Evolutionary conservation across 2,888 invertebrate species (phyloP), one percentile per base, ranked within the genome.

Genomic region (Pollenia labialis): DNA sequence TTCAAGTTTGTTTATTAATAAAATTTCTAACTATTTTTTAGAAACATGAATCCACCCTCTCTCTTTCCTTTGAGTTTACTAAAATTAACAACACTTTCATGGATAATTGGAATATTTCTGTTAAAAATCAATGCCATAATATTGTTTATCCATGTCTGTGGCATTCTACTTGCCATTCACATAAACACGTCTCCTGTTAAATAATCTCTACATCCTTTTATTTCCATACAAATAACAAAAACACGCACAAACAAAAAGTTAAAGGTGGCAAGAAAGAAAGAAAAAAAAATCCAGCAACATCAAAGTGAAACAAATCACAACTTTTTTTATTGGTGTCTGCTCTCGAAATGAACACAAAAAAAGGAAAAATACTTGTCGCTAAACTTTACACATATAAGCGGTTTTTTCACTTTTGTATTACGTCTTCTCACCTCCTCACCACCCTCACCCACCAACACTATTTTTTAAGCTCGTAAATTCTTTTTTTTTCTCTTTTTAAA

Each of bases 131-230:
- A 32, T 32, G 50, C 14, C 8, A 8, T 52, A 16, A 16, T 52
- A 52, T 10, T 16, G 9, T 52, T 52, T 52, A 8, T 9, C n/a
- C n/a, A 52, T 16, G 52, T 52, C 52, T 18, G n/a, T 16, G 52
- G 9, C 52, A 52, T 52, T 52, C 52, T 50, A n/a, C 23, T 23
- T 16, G n/a, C 10, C 32, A 46, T n/a, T 16, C 48, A 56, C 46
- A 48, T 6, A 42, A 62, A 75, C 40, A 81, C 56, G 56, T 76
- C 54, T 62, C 69, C 71, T 81, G 60, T 72, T 81, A 48, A 23
- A 40, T 68, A 54, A 81, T 72, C 66, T 72, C 42, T 44, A 50
- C 76, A 76, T 72, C 44, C 14, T 62, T 42, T 23, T 14, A 71
- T 62, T 44, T 11, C 16, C n/a, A 42, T 6, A 32, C 32, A 32